phyloP scores from a whole-genome alignment of 30 jellyfish, hydroid and myxozoan species.

The Nemopilema nomurai region DNA sequence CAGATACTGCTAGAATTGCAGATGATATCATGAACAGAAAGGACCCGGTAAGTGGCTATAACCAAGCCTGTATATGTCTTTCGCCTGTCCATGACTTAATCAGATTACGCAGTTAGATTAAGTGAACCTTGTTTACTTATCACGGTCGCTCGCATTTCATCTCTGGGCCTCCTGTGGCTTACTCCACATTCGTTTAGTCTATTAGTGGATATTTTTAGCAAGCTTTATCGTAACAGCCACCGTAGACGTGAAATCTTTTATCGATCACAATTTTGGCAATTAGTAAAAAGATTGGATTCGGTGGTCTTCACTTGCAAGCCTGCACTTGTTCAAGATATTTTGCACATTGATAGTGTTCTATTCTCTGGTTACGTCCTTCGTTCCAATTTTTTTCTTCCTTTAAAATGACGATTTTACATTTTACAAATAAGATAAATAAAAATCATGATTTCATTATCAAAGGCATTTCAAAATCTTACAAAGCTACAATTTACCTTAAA shows the following conservation, averaged over 20 bases:
- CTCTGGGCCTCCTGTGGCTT: neutral
- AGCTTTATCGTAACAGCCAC: neutral
- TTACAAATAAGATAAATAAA: too few species aligned
- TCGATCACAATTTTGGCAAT: neutral
- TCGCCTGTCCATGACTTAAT: neutral
- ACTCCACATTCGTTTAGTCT: neutral
- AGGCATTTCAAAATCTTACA: too few species aligned
- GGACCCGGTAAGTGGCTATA: neutral
- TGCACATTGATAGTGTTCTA: too few species aligned
- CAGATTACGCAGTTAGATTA: neutral
- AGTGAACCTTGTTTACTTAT: neutral
- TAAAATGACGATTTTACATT: too few species aligned
- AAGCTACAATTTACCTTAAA: too few species aligned
- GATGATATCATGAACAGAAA: neutral
- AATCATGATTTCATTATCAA: too few species aligned
- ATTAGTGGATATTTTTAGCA: neutral
- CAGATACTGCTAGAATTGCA: neutral
- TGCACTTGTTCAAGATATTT: too few species aligned
- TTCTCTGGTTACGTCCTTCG: too few species aligned
- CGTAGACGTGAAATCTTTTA: neutral
- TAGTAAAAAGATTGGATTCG: neutral
- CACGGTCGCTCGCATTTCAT: neutral
- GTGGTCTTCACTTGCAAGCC: neutral
- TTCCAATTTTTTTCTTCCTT: too few species aligned
- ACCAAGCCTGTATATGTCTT: neutral